phyloP scores from a whole-genome alignment of 2,113 vertebrate species.

The Dunckerocampus dactyliophorus region DNA sequence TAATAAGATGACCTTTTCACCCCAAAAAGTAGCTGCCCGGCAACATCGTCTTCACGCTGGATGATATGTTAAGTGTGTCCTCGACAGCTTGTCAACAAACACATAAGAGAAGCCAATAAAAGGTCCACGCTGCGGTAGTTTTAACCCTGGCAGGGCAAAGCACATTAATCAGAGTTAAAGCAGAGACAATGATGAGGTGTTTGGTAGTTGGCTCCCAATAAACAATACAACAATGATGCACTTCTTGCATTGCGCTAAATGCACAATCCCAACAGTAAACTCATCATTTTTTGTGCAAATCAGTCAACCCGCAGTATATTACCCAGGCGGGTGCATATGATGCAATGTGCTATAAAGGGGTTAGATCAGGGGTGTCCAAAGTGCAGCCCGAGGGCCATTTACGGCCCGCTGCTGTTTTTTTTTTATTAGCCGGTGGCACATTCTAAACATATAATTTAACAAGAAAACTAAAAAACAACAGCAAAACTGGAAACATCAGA shows the following conservation, averaged over 20 bases:
- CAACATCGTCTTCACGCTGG: constrained; percentile 60
- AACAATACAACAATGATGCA: constrained; percentile 35
- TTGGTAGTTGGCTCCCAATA: constrained; percentile 58
- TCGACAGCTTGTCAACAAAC: constrained; percentile 85
- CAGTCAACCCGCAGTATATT: too few species aligned
- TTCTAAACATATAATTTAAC: too few species aligned
- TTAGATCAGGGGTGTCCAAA: too few species aligned
- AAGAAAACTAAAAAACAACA: too few species aligned
- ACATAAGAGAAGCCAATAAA: constrained; percentile 66
- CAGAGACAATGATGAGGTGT: constrained; percentile 68
- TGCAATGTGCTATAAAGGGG: too few species aligned
- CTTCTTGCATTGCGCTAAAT: background rate
- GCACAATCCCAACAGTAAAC: background rate
- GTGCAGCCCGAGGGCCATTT: too few species aligned
- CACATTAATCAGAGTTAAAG: constrained; percentile 68
- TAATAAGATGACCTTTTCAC: constrained; percentile 75
- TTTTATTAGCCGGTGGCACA: too few species aligned
- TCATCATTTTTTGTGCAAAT: too few species aligned
- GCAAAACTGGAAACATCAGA: too few species aligned
- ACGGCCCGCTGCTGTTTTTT: too few species aligned
- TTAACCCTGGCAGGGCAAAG: constrained; percentile 63
- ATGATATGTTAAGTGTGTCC: constrained; percentile 79
- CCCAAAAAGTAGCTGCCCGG: constrained; percentile 55
- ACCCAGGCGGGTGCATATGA: too few species aligned
- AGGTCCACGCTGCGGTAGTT: constrained; percentile 55